These are phyloP conservation scores for Desoria tigrina DNA, from an alignment of 2,888 invertebrate species.

Conservation along the genomic window DNA sequence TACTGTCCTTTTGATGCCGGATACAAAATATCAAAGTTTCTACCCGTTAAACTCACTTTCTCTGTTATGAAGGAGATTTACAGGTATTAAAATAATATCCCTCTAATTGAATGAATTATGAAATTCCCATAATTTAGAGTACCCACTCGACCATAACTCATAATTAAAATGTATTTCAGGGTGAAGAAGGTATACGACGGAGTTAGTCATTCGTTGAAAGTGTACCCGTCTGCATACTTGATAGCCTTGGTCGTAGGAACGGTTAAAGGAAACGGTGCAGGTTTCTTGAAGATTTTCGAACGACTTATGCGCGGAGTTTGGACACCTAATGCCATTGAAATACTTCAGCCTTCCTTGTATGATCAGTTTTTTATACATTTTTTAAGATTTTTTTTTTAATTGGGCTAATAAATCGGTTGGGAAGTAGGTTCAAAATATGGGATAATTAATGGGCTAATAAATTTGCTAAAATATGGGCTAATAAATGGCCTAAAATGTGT, in stretches of 20 bases:
- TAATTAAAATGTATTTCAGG: too few species aligned
- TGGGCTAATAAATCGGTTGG: too few species aligned
- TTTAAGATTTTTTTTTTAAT: too few species aligned
- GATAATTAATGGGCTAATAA: too few species aligned
- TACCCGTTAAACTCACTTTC: constrained; percentile 87
- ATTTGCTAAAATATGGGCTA: too few species aligned
- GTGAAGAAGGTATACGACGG: constrained; percentile 83
- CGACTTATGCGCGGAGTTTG: constrained; percentile 94
- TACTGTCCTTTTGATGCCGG: constrained; percentile 98
- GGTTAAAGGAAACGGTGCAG: constrained; percentile 90
- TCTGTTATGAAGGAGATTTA: constrained; percentile 95
- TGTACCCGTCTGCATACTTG: constrained; percentile 94
- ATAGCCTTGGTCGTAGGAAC: constrained; percentile 94
- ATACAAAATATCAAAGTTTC: constrained; percentile 87
- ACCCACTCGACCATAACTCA: too few species aligned
- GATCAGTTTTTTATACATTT: constrained; percentile 58
- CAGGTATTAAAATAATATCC: constrained; percentile 62
- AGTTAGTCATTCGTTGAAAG: constrained; percentile 91
- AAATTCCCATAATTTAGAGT: too few species aligned
- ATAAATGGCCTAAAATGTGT: too few species aligned
- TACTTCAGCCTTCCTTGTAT: constrained; percentile 98
- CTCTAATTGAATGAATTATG: too few species aligned
- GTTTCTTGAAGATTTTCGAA: constrained; percentile 89
- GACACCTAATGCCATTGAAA: constrained; percentile 97
- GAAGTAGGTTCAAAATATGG: too few species aligned